Base-by-base conservation (phyloP, 2,797 vertebrate genomes). In the Crenichthys baileyi region DNA sequence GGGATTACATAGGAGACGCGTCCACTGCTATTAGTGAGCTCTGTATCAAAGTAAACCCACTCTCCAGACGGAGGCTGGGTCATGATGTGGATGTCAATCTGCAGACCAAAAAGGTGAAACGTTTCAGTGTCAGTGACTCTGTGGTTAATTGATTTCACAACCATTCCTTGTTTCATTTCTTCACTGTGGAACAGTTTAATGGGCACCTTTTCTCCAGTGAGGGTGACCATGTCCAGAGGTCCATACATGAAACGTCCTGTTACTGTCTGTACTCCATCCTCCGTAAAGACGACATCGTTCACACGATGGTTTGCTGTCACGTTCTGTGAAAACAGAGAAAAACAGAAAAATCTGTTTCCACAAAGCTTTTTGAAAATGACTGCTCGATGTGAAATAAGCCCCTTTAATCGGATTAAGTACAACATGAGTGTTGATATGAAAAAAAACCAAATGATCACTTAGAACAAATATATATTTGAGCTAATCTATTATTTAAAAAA, bases 81-180 rank as follows among this genome's bases (percentile, higher is more conserved):
- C 98, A 99, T 99, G 92, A 99, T 97, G 93, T 99, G 98, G 85
- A 99, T 95, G 79, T 99, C 98, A 87, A 99, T 96, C 98, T 99
- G 81, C 46, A 80, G 73, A 68, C 75, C 7, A 75, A 26, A 31
- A 20, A 7, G 11, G 16, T 20, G 5, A 4, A 44, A 68, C 0
- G 36, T 5, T n/a, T 15, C 15, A 58, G 29, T 3, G n/a, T 31
- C 16, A n/a, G 11, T 6, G 56, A 8, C 58, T 7, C 44, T 16
- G 44, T 15, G 4, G n/a, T 48, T 41, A 7, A 3, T 53, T 2
- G 2, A 9, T 65, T 50, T 83, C 48, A 60, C 61, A 68, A 18
- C n/a, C 0, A 24, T 3, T 48, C 60, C 16, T 56, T 7, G 12
- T 72, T 36, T 5, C 15, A 0, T 39, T 67, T 0, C 65, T 71